Percentiles rank a stretch among this genome's conserved stretches.
phyloP scores from a whole-genome alignment of 2,113 vertebrate species.

The Dryoscopus gambensis region DNA sequence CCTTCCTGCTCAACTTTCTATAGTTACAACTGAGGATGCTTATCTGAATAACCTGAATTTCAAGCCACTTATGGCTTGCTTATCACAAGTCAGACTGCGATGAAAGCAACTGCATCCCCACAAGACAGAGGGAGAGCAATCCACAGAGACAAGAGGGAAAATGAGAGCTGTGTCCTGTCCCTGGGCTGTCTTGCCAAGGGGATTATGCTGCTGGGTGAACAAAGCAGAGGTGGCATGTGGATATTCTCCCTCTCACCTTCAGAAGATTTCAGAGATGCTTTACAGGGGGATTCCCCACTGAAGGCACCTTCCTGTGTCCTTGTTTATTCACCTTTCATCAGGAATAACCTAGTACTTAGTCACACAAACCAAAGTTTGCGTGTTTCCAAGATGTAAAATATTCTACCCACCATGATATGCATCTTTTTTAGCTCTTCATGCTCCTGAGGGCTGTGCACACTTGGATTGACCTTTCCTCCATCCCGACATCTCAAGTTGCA shows the following conservation, averaged over 20 bases:
- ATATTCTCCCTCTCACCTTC: neutral
- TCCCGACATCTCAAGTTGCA: fast-evolving
- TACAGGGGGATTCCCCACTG: neutral
- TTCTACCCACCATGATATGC: neutral
- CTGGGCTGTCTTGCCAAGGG: neutral
- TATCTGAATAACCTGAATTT: neutral
- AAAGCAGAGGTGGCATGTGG: neutral
- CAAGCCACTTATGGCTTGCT: neutral
- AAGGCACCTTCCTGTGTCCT: neutral
- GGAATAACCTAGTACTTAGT: neutral
- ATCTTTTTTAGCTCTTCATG: neutral
- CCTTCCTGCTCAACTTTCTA: neutral
- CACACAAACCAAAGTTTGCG: neutral
- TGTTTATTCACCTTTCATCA: neutral
- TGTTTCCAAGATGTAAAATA: neutral
- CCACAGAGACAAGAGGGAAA: neutral
- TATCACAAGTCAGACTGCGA: neutral
- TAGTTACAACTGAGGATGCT: neutral
- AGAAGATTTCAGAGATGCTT: neutral
- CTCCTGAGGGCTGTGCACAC: neutral
- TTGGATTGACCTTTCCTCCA: neutral
- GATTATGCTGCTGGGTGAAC: neutral
- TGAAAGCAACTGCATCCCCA: neutral
- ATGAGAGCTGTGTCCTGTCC: neutral
- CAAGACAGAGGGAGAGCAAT: neutral